A percentile compares a stretch with the other conserved stretches of the same genome.
These are phyloP conservation scores for Hypsibius dujardini DNA, from an alignment of 1,140 invertebrate species.

Conservation along the genomic window DNA sequence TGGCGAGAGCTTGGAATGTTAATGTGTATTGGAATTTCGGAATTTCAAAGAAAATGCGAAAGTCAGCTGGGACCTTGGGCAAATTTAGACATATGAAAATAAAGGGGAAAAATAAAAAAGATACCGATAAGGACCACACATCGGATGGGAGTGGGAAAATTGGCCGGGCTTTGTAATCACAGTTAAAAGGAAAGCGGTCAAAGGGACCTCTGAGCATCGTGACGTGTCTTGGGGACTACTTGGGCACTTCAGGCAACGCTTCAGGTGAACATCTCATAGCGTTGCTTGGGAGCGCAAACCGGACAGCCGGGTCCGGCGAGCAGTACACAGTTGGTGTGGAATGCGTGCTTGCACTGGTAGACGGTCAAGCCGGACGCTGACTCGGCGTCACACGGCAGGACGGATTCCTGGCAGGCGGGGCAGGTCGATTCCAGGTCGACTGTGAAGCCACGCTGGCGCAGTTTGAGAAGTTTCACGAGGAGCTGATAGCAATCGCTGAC, in stretches of 20 bases:
- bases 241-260: no score
- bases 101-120: no score
- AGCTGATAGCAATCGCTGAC: conserved; percentile 70
- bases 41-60: no score
- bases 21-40: no score
- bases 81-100: no score
- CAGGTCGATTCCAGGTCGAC: conserved; percentile 31
- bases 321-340: conserved; percentile 60
- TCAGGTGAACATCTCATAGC: conserved; percentile 1
- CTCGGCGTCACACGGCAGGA: conserved; percentile 32
- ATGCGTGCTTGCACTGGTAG: conserved; percentile 74
- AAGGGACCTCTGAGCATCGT: background rate
- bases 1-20: no score
- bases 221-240: no score
- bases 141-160: no score
- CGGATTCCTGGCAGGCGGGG: background rate
- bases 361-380: conserved; percentile 49
- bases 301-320: background rate
- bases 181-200: background rate
- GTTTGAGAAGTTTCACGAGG: conserved; percentile 56
- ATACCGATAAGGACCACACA: no score
- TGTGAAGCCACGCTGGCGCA: conserved; percentile 56
- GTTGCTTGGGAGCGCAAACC: conserved; percentile 1
- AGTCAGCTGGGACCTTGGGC: no score
- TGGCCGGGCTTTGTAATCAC: no score